Evolutionary conservation across 2,113 vertebrate species (phyloP).

Genomic region (Cygnus buccinator): DNA sequence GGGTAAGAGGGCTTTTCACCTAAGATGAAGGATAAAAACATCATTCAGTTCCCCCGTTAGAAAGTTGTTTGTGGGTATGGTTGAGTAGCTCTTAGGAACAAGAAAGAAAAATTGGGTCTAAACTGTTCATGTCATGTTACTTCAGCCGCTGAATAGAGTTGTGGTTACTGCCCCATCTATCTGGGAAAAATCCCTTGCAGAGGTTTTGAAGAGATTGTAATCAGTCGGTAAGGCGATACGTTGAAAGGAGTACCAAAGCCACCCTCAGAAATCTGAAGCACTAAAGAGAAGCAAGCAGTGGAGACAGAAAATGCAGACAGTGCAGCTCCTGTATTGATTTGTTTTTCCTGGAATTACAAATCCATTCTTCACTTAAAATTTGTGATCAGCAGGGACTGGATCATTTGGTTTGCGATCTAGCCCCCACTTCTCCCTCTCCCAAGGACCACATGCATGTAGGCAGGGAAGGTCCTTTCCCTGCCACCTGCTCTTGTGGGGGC

Average conservation of each 20-base stretch:
- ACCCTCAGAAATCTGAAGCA: not conserved
- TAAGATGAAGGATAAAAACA: not conserved
- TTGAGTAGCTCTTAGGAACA: not conserved
- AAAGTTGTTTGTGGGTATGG: not conserved
- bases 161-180: not conserved
- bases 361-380: not conserved
- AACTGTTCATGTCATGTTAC: not conserved
- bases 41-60: not conserved
- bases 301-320: not conserved
- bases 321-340: not conserved
- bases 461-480: not conserved
- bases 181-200: not conserved
- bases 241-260: slow-evolving; percentile 16
- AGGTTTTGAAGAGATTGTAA: not conserved
- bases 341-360: not conserved
- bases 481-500: not conserved
- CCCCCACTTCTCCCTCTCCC: not conserved
- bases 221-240: not conserved
- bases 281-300: not conserved
- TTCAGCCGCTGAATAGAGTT: not conserved
- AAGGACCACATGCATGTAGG: accelerated
- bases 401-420: accelerated
- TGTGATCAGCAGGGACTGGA: not conserved
- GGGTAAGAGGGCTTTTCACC: not conserved
- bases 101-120: not conserved